phyloP scores from a whole-genome alignment of 1,140 invertebrate genomes.

The Leptinotarsa defecta region DNA sequence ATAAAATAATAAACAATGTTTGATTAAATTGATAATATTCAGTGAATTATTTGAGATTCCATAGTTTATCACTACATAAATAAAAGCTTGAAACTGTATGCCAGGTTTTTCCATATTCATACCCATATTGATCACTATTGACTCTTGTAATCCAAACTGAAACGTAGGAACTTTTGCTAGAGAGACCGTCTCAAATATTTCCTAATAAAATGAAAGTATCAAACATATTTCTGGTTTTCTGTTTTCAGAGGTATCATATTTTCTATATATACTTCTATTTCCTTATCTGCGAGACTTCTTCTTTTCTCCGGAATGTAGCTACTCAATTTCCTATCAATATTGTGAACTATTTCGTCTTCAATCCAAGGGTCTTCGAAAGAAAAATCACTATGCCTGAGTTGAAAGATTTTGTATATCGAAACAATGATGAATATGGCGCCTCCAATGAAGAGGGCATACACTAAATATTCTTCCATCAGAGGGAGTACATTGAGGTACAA shows the following conservation, averaged over 20 bases:
- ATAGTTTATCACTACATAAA: too few species aligned
- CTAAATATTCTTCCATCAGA: constrained; percentile 60
- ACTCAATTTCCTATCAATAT: constrained; percentile 47
- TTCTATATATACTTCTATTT: constrained; percentile 51
- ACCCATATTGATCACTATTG: too few species aligned
- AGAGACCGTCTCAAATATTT: too few species aligned
- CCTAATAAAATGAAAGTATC: neutral
- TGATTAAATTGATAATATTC: too few species aligned
- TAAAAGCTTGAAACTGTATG: too few species aligned
- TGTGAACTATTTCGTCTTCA: constrained; percentile 41
- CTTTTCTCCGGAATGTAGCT: constrained; percentile 44
- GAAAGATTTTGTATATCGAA: constrained; percentile 48
- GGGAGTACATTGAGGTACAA: constrained; percentile 74
- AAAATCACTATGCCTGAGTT: constrained; percentile 18
- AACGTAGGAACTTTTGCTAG: too few species aligned
- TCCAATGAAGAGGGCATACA: constrained; percentile 64
- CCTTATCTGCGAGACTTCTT: constrained; percentile 43
- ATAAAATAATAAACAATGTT: too few species aligned
- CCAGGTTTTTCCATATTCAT: too few species aligned
- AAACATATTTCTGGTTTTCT: constrained; percentile 22
- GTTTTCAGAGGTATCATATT: constrained; percentile 49
- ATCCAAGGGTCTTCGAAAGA: constrained; percentile 40
- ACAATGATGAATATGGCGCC: constrained; percentile 61
- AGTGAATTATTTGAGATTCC: too few species aligned
- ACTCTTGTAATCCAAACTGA: too few species aligned